phyloP scores from a whole-genome alignment of 2,113 vertebrate species.

The Morone chrysops region DNA sequence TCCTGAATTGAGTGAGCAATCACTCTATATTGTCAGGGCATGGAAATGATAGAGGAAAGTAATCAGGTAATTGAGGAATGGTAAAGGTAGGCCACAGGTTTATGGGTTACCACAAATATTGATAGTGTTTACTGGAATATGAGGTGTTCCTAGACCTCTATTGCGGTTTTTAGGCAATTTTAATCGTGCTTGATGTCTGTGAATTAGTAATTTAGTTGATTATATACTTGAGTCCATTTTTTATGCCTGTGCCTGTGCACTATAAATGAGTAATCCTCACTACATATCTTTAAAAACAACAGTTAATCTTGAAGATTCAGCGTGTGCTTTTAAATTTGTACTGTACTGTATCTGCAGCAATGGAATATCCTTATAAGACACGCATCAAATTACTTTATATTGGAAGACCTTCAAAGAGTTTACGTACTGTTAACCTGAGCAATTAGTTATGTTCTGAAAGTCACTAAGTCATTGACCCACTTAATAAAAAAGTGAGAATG shows the following conservation, averaged over 20 bases:
- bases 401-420: slow-evolving; percentile 4
- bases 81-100: slow-evolving; percentile 27
- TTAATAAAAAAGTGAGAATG: slow-evolving; percentile 58
- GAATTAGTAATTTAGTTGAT: slow-evolving; percentile 21
- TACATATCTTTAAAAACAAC: background rate
- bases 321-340: background rate
- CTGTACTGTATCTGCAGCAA: background rate
- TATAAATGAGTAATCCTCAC: background rate
- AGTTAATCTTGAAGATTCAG: background rate
- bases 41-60: slow-evolving; percentile 40
- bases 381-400: slow-evolving; percentile 13
- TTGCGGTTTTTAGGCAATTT: slow-evolving; percentile 20
- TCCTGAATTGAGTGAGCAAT: slow-evolving; percentile 71
- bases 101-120: slow-evolving; percentile 29
- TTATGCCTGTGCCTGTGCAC: slow-evolving; percentile 4
- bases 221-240: slow-evolving; percentile 12
- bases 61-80: slow-evolving; percentile 43
- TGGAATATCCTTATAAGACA: background rate
- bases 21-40: slow-evolving; percentile 38
- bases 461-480: slow-evolving; percentile 38
- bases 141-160: slow-evolving; percentile 15
- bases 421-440: slow-evolving; percentile 26
- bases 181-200: slow-evolving; percentile 5
- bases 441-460: slow-evolving; percentile 43
- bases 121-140: slow-evolving; percentile 28